Evolutionary conservation across 2,888 invertebrate genomes (phyloP).

Genomic region (Leptopilina myrica): DNA sequence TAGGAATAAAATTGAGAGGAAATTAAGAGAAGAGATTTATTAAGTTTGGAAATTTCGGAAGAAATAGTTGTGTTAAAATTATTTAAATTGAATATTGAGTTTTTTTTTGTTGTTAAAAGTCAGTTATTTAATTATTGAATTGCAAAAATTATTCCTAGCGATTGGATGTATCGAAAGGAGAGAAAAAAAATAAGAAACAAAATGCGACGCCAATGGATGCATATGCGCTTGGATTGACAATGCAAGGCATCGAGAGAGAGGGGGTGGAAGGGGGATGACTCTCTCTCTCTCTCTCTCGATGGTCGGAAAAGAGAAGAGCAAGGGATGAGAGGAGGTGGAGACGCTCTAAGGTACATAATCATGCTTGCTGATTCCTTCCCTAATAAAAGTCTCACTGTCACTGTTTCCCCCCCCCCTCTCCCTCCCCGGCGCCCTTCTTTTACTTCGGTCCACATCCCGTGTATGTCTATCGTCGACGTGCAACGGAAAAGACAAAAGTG

Average conservation of each 20-base stretch:
- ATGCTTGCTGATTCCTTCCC: slow-evolving; percentile 76
- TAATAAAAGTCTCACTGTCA: slow-evolving; percentile 76
- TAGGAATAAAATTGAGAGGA: no score
- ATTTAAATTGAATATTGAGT: no score
- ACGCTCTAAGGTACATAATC: slow-evolving; percentile 76
- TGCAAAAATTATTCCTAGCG: no score
- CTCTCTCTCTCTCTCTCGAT: slow-evolving; percentile 1
- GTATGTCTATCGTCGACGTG: slow-evolving; percentile 50
- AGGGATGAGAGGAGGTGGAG: slow-evolving; percentile 61
- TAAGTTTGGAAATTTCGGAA: no score
- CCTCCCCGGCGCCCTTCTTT: slow-evolving; percentile 45
- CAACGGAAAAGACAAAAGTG: slow-evolving; percentile 58
- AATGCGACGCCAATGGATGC: slow-evolving; percentile 57
- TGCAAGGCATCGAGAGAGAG: slow-evolving; percentile 58
- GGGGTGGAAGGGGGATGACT: slow-evolving; percentile 52
- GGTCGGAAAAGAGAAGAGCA: slow-evolving; percentile 41
- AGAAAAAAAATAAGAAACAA: slow-evolving; percentile 3
- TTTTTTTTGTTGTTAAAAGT: no score
- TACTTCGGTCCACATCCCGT: slow-evolving; percentile 54
- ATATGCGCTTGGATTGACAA: slow-evolving; percentile 62
- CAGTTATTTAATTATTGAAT: no score
- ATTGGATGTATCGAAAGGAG: not conserved
- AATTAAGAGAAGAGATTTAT: no score
- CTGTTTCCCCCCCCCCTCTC: slow-evolving; percentile 53
- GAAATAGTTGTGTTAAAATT: no score